Conservation (phyloP, 2,797 vertebrate genomes). For the Chaenodraco wilsoni region DNA sequence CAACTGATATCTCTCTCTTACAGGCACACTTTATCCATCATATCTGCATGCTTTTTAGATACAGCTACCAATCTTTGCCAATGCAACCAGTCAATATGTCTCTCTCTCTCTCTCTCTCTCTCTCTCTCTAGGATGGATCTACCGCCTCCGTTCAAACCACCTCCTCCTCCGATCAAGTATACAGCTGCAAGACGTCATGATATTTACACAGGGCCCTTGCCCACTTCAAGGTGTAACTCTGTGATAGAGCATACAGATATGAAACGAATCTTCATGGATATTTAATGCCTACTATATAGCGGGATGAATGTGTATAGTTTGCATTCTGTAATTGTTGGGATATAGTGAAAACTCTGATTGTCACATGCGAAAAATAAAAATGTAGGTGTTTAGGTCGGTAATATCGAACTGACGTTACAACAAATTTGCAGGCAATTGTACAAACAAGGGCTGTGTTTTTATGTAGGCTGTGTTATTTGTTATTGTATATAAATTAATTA, state of each 20-base stretch:
- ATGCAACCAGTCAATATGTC: conserved; percentile 6
- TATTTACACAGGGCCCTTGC: conserved; percentile 9
- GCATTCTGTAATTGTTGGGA: neutral
- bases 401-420: no score
- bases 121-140: conserved; percentile 69
- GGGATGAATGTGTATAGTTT: neutral
- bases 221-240: conserved; percentile 52
- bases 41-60: neutral
- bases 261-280: neutral
- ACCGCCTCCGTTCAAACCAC: conserved; percentile 82
- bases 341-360: no score
- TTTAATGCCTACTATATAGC: neutral
- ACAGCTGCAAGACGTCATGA: conserved; percentile 48
- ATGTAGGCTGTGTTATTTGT: neutral
- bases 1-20: neutral
- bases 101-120: neutral
- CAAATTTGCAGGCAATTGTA: conserved; percentile 19
- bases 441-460: neutral
- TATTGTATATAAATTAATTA: neutral
- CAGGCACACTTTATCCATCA: neutral
- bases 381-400: neutral
- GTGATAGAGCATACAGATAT: neutral
- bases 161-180: conserved; percentile 82
- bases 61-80: neutral
- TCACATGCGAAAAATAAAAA: neutral